These are phyloP conservation scores for Brachionus koreanus DNA, from an alignment of 1,140 invertebrate species.

Conservation along the genomic window DNA sequence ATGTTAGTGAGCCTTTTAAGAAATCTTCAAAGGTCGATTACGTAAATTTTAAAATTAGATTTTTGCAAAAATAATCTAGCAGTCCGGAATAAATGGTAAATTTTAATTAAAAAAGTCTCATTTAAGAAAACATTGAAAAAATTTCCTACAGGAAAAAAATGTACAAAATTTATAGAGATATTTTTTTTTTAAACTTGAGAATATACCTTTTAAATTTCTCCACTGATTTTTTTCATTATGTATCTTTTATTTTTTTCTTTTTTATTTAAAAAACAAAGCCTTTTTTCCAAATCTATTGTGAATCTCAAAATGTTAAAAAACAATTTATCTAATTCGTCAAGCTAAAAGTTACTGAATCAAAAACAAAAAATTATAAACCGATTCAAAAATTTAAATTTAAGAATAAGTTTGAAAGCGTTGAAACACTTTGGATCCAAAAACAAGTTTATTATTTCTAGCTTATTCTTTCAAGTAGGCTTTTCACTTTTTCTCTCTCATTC, in stretches of 20 bases:
- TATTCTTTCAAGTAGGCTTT: conserved; percentile 28
- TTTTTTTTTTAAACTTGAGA: neutral
- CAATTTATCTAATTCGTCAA: neutral
- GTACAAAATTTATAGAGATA: neutral
- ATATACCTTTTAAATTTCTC: neutral
- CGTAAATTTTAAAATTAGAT: neutral
- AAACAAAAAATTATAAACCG: neutral
- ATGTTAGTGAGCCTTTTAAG: neutral
- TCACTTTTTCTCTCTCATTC: neutral
- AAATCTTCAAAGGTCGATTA: neutral
- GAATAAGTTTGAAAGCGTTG: neutral
- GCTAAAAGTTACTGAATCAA: neutral
- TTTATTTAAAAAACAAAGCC: neutral
- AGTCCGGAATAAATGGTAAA: neutral
- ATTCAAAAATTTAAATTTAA: neutral
- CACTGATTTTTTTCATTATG: neutral
- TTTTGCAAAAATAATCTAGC: neutral
- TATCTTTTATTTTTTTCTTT: neutral
- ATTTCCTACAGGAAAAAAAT: neutral
- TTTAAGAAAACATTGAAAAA: neutral
- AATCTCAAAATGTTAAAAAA: neutral
- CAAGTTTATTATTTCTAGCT: conserved; percentile 13
- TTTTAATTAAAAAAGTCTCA: neutral
- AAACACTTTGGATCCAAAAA: conserved; percentile 17
- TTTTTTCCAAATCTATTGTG: neutral